Evolutionary conservation across 2,888 invertebrate species (phyloP).

Genomic region (Rotaria socialis): DNA sequence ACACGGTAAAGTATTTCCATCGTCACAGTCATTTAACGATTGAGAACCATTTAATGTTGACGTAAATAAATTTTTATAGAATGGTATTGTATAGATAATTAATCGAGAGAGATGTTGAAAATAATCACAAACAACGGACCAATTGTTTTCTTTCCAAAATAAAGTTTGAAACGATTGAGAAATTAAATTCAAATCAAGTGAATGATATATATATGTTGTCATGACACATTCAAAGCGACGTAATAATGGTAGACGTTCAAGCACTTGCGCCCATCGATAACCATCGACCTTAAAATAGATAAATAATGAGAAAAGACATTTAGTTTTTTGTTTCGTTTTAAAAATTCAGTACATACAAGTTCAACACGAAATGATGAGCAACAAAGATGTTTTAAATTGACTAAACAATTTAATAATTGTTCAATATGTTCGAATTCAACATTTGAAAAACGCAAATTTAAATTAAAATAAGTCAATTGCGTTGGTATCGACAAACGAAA

Average conservation of each 20-base stretch:
- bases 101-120: not conserved
- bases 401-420: constrained; percentile 8
- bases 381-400: not conserved
- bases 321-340: not conserved
- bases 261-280: not conserved
- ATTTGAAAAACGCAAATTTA: constrained; percentile 25
- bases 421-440: constrained; percentile 12
- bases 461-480: not conserved
- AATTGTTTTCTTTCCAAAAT: constrained; percentile 7
- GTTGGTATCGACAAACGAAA: not conserved
- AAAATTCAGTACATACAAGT: not conserved
- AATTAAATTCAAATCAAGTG: constrained; percentile 12
- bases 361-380: constrained; percentile 21
- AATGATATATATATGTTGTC: constrained; percentile 19
- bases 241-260: not conserved
- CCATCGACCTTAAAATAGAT: not conserved
- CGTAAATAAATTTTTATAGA: constrained; percentile 10
- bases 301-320: not conserved
- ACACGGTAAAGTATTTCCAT: not conserved
- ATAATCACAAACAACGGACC: constrained; percentile 2
- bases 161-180: not conserved
- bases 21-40: not conserved
- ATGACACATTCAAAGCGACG: constrained; percentile 16
- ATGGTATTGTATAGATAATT: not conserved
- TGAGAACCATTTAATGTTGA: constrained; percentile 8